These are phyloP conservation scores for Drosophila leontia DNA, from an alignment of 1,140 invertebrate genomes.

Conservation along the genomic window DNA sequence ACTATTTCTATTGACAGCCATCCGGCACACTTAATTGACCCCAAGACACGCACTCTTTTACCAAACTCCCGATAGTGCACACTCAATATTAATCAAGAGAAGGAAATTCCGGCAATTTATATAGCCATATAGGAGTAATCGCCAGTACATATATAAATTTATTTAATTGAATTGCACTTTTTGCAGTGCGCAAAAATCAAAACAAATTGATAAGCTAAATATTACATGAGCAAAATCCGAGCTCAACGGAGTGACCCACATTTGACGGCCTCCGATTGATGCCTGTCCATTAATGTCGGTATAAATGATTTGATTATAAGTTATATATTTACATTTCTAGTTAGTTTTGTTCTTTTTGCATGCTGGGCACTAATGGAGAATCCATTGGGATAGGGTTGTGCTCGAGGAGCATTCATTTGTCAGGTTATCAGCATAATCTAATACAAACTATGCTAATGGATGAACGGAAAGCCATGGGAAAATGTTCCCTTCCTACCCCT, in stretches of 20 bases:
- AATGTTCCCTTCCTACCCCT: constrained; percentile 18
- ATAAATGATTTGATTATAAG: background rate
- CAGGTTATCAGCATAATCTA: constrained; percentile 40
- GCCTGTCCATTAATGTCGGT: constrained; percentile 1
- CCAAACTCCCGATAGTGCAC: constrained; percentile 13
- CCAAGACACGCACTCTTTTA: constrained; percentile 42
- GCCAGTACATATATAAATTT: constrained; percentile 4
- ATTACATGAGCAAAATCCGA: constrained; percentile 15
- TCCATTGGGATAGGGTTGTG: constrained; percentile 27
- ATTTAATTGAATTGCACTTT: constrained; percentile 37
- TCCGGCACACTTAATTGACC: constrained; percentile 63
- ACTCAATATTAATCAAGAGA: constrained; percentile 14
- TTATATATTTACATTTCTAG: constrained; percentile 1
- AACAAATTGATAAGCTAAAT: constrained; percentile 32
- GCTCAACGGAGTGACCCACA: constrained; percentile 21
- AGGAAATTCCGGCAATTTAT: constrained; percentile 12
- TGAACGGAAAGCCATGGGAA: constrained; percentile 37
- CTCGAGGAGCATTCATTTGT: constrained; percentile 9
- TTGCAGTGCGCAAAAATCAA: constrained; percentile 40
- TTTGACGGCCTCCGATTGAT: constrained; percentile 5
- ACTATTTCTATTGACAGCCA: constrained; percentile 44
- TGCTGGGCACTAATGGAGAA: background rate
- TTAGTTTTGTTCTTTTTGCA: background rate
- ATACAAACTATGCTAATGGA: constrained; percentile 42
- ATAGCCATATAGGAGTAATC: constrained; percentile 15